A percentile compares a stretch with the other conserved stretches of the same genome.
These are phyloP conservation scores for Nannobrachium achirus DNA, from an alignment of 2,113 vertebrate genomes.

Conservation along the genomic window DNA sequence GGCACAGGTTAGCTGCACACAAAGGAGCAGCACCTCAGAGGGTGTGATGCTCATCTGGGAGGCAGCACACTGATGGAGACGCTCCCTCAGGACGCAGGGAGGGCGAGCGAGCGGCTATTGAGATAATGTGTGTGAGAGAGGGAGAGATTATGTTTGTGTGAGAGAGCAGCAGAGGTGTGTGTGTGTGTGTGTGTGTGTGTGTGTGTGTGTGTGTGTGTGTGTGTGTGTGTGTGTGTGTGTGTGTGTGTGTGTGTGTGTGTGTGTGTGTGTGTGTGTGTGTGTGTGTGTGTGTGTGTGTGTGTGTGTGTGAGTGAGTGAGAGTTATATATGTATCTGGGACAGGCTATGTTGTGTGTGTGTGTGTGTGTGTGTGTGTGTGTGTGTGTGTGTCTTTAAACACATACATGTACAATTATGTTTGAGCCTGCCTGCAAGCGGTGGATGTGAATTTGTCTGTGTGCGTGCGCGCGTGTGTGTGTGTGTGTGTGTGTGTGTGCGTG, in stretches of 20 bases:
- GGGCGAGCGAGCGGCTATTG: too few species aligned
- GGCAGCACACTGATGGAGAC: constrained; percentile 83
- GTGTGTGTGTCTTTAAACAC: constrained; percentile 18
- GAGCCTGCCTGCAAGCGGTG: constrained; percentile 50
- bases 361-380: constrained; percentile 25
- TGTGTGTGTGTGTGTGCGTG: constrained; percentile 26
- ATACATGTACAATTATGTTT: constrained; percentile 59
- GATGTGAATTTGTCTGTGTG: background rate
- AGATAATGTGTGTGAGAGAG: too few species aligned
- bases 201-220: constrained; percentile 52
- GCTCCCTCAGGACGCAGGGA: constrained; percentile 26
- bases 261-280: constrained; percentile 19
- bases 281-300: constrained; percentile 25
- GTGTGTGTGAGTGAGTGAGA: background rate
- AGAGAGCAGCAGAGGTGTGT: constrained; percentile 38
- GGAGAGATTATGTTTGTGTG: constrained; percentile 22
- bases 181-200: constrained; percentile 32
- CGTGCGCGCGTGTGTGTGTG: too few species aligned
- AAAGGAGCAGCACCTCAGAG: constrained; percentile 80
- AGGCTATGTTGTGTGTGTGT: constrained; percentile 20
- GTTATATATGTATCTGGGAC: too few species aligned
- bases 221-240: too few species aligned
- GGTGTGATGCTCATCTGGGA: constrained; percentile 81
- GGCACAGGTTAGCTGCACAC: constrained; percentile 78
- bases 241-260: constrained; percentile 32